These are phyloP conservation scores for Epinotia bilunana DNA, from an alignment of 2,888 invertebrate species.

Conservation along the genomic window DNA sequence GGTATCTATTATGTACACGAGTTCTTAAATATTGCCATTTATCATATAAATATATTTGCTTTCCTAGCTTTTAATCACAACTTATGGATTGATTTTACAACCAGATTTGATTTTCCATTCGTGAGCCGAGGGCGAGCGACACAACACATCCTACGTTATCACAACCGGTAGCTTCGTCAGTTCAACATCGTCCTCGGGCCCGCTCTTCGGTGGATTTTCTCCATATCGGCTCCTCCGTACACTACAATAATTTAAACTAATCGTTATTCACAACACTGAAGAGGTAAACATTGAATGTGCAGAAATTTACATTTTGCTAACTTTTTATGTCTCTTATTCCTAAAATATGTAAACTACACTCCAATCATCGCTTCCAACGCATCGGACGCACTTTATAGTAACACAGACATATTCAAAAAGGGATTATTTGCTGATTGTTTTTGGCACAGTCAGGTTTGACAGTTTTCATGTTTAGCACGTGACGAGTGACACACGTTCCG, in stretches of 20 bases:
- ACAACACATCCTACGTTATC: conserved; percentile 65
- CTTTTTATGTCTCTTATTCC: conserved; percentile 55
- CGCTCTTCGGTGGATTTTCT: conserved; percentile 22
- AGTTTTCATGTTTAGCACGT: conserved; percentile 66
- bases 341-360: conserved; percentile 58
- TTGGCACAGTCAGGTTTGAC: conserved; percentile 73
- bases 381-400: conserved; percentile 53
- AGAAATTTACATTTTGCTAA: conserved; percentile 73
- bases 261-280: conserved; percentile 81
- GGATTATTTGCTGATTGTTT: conserved; percentile 66
- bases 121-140: conserved; percentile 55
- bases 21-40: conserved; percentile 61
- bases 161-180: conserved; percentile 68
- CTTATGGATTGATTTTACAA: conserved; percentile 72
- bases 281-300: conserved; percentile 80
- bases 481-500: conserved; percentile 59
- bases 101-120: conserved; percentile 64
- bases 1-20: conserved; percentile 61
- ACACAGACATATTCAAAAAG: conserved; percentile 60
- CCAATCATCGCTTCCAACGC: conserved; percentile 66
- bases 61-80: conserved; percentile 74
- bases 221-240: conserved; percentile 49
- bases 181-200: conserved; percentile 23
- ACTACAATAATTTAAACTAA: conserved; percentile 65
- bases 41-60: conserved; percentile 70